Base-by-base conservation (phyloP, 2,888 invertebrate genomes). In the Stenodema calcarata region DNA sequence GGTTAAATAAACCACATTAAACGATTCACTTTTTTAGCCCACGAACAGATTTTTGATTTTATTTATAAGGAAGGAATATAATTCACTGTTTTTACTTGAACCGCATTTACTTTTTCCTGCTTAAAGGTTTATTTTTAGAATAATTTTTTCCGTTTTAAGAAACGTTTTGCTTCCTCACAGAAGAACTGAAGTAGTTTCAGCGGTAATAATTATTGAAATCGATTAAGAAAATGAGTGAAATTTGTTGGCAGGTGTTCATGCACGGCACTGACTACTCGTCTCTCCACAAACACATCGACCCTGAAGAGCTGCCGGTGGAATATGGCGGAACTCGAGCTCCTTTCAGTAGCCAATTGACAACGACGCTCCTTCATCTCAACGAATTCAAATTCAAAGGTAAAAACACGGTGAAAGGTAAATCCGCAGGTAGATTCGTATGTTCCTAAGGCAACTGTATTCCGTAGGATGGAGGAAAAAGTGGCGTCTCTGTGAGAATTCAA, bases 241-340 rank as follows among this genome's bases (percentile, higher is more conserved):
- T 41, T 80, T 80, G 69, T 75, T 54, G 90, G 76, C 89, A 92
- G 92, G 90, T 93, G 47, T 90, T 91, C 88, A 90, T 92, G 80
- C 92, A 92, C 89, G 92, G 92, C 3, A 89, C 89, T 14, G 91
- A 92, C 87, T 89, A 91, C 69, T 89, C 90, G 9, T 90, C 91
- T 16, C 90, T 93, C 4, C 91, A 91, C 84, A 90, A 91, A 41
- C 90, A 90, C 88, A 90, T 93, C 27, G 90, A 90, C 50, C 90
- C 90, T 16, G 90, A 91, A 27, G 89, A 91, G 82, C 90, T 93
- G 27, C 92, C 92, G 0, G 87, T 89, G 27, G 92, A 92, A 81
- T 91, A 91, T 87, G 92, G 91, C 7, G 91, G 91, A 16, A 88
- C 87, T 30, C 75, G 88, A 16, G 87, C 83, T 1, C 82, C 88